Evolutionary conservation across 2,888 invertebrate species (phyloP).

Genomic region (Ophion ellenae): DNA sequence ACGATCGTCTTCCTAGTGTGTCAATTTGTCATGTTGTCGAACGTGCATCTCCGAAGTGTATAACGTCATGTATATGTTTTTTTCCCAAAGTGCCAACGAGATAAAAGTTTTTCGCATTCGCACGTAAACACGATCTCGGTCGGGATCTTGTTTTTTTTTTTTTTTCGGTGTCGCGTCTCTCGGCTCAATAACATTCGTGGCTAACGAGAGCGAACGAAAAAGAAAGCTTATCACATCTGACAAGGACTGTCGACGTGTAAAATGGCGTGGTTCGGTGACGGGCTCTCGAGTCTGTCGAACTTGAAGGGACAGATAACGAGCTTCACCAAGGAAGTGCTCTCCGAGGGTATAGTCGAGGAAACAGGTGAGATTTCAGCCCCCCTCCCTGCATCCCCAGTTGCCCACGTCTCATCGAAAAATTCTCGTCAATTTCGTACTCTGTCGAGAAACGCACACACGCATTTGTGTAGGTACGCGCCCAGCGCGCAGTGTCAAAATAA

Average conservation of each 20-base stretch:
- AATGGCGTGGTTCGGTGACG: conserved; percentile 83
- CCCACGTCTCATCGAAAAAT: background rate
- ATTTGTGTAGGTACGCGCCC: conserved; percentile 5
- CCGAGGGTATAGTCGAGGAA: conserved; percentile 88
- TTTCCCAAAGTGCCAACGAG: conserved; percentile 60
- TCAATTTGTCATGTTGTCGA: conserved; percentile 61
- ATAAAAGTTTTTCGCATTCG: conserved; percentile 27
- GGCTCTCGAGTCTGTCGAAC: conserved; percentile 83
- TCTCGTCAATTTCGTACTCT: background rate
- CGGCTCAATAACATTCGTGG: background rate
- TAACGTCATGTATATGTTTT: conserved; percentile 59
- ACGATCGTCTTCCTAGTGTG: conserved; percentile 33
- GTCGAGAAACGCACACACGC: background rate
- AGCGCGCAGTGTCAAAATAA: conserved; percentile 78
- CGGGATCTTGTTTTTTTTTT: conserved; percentile 3
- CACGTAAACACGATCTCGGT: background rate
- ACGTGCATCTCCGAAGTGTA: conserved; percentile 37
- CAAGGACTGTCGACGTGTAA: conserved; percentile 78
- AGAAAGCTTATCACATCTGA: conserved; percentile 38
- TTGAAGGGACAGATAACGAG: conserved; percentile 95
- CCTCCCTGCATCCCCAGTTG: background rate
- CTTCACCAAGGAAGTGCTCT: conserved; percentile 95
- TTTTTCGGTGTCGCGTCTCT: conserved; percentile 8
- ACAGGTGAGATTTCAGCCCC: conserved; percentile 83
- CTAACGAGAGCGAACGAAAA: conserved; percentile 22